Evolutionary conservation across 2,888 invertebrate species (phyloP).

Genomic region (Aphidoletes aphidimyza): DNA sequence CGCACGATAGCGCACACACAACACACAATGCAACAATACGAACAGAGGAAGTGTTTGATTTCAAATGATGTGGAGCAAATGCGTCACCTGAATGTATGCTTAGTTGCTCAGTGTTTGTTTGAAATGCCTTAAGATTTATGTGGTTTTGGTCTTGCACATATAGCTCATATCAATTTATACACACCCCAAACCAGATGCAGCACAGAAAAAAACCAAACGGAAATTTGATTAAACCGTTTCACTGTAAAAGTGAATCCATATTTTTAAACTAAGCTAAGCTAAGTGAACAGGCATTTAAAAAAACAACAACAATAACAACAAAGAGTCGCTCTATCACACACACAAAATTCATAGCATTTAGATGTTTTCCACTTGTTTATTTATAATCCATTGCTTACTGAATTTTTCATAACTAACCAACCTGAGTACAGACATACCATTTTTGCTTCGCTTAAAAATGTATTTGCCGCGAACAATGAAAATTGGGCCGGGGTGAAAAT

Average conservation of each 20-base stretch:
- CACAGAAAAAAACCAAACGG: constrained; percentile 1
- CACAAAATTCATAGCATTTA: constrained; percentile 19
- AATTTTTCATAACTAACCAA: not conserved
- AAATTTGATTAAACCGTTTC: constrained; percentile 32
- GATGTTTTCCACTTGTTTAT: constrained; percentile 36
- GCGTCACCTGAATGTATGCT: too few species aligned
- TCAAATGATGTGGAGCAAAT: too few species aligned
- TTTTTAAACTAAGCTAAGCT: not conserved
- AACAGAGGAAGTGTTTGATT: too few species aligned
- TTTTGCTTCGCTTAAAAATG: not conserved
- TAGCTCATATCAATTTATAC: not conserved
- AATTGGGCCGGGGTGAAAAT: not conserved
- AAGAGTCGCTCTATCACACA: constrained; percentile 12
- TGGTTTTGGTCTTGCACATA: not conserved
- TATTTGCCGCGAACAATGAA: not conserved
- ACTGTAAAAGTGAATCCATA: constrained; percentile 22
- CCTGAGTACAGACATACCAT: not conserved
- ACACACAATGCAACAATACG: too few species aligned
- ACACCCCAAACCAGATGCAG: not conserved
- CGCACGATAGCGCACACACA: too few species aligned
- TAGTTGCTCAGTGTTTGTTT: too few species aligned
- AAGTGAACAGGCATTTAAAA: not conserved
- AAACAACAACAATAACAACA: not conserved
- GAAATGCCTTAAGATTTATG: constrained; percentile 19
- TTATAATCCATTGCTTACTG: constrained; percentile 39